Evolutionary conservation across 2,113 vertebrate genomes (phyloP), one percentile per base, ranked within the genome.

Genomic region (Aegypius monachus): DNA sequence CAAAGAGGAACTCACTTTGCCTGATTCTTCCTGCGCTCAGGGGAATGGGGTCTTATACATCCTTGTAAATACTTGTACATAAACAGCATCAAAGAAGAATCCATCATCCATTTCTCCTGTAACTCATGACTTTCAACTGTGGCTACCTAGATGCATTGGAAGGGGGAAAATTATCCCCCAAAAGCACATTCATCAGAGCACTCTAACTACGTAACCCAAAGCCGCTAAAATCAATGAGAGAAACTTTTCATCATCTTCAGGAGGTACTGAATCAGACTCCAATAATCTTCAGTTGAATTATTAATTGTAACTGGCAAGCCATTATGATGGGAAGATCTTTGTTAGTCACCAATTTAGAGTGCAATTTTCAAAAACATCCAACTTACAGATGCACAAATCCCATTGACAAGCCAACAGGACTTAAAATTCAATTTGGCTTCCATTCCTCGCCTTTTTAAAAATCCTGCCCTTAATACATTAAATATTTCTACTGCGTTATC

Each of bases 401-500:
- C 74, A 88, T 0, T 62, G 78, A 85, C 58, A 72, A 93, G 66
- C 62, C 93, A 93, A 68, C 6, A 59, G n/a, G 68, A 95, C 27
- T 91, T 91, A 40, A 95, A 88, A 91, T 91, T 88, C 78, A 85
- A 95, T 95, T 93, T 94, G 95, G 84, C 85, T 95, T 63, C 73
- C 47, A 43, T 63, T 78, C 74, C 40, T 68, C 36, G 6, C 25
- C 62, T 40, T 87, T 56, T 82, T 5, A 72, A 89, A 93, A 90
- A 68, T 48, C 45, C 66, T 96, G 31, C 48, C 85, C 48, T 93
- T 88, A 91, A 95, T 56, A 80, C 53, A 80, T 58, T 62, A 66
- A 90, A 42, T 48, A 45, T 82, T 82, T 80, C 40, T 50, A n/a
- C 20, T 65, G 78, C 5, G 7, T 79, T 91, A 85, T 55, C 81